Base-by-base conservation (phyloP, 2,113 vertebrate species). In the Candoia aspera region DNA sequence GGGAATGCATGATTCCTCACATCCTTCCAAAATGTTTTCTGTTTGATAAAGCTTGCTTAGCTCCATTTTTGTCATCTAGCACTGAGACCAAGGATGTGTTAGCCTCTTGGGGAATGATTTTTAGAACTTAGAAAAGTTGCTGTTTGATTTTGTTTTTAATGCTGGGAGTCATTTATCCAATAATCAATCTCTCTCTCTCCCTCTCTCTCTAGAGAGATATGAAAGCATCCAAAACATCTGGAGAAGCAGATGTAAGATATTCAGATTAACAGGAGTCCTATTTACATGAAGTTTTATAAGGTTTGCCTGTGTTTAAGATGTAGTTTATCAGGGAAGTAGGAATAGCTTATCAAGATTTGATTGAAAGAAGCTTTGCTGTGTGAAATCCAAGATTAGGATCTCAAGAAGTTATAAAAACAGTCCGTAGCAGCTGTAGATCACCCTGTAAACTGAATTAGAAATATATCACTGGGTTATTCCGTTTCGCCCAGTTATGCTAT, bases 21-120 rank as follows among this genome's bases (percentile, higher is more conserved):
- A 37, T n/a, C 90, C 91, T 95, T 94, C 96, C 96, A 96, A 94
- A 93, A 88, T 96, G 97, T 97, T 97, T 97, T 94, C 94, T 93
- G 96, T 73, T 93, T 93, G 96, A 97, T 97, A 97, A 97, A 96
- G 93, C 29, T 79, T 91, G 84, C 37, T 46, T 79, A 46, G 17
- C 59, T 91, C 37, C 84, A 86, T 59, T 54, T 64, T 21, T 94
- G 95, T 96, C 96, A 95, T 96, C 94, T 95, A 93, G 93, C 87
- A 73, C 0, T 88, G 26, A 93, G 96, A 93, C 93, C 93, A 94
- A 93, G 92, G 93, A 90, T 91, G 90, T 94, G 93, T 94, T 94
- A 96, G 85, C 93, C 95, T 95, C 93, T 0, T 55, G 96, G 93
- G 94, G 91, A 92, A 93, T 92, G 91, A 89, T 46, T 96, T 95